Evolutionary conservation across 2,888 invertebrate genomes (phyloP).

Genomic region (Augiades crinisus): DNA sequence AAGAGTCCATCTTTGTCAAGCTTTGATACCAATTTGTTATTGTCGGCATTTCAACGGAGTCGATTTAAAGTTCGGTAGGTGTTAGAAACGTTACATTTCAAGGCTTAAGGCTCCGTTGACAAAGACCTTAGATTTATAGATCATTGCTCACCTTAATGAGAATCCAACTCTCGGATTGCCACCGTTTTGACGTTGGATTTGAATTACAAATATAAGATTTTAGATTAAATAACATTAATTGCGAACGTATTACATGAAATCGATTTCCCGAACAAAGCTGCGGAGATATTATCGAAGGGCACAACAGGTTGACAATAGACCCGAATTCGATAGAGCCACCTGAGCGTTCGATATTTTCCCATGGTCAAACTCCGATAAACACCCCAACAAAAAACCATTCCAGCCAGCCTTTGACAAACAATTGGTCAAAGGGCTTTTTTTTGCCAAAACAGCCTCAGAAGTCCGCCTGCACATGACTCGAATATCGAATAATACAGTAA

Average conservation of each 20-base stretch:
- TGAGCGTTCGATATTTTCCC: slow-evolving; percentile 77
- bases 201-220: slow-evolving; percentile 14
- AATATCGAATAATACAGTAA: slow-evolving; percentile 66
- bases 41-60: slow-evolving; percentile 73
- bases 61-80: slow-evolving; percentile 76
- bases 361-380: slow-evolving; percentile 78
- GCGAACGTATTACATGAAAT: slow-evolving; percentile 30
- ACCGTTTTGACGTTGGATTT: slow-evolving; percentile 10
- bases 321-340: slow-evolving; percentile 67
- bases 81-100: slow-evolving; percentile 41
- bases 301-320: slow-evolving; percentile 69
- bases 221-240: slow-evolving; percentile 16
- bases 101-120: slow-evolving; percentile 26
- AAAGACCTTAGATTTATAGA: slow-evolving; percentile 23
- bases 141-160: slow-evolving; percentile 24
- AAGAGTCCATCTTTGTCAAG: slow-evolving; percentile 80
- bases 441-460: slow-evolving; percentile 61
- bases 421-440: slow-evolving; percentile 76
- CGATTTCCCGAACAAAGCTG: slow-evolving; percentile 45
- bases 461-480: slow-evolving; percentile 66
- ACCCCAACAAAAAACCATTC: slow-evolving; percentile 70
- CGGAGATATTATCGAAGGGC: slow-evolving; percentile 57
- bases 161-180: slow-evolving; percentile 6
- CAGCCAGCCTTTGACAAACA: slow-evolving; percentile 73
- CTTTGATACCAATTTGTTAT: slow-evolving; percentile 79